Evolutionary conservation across 2,113 vertebrate species (phyloP).

Genomic region (Vanacampus margaritifer): DNA sequence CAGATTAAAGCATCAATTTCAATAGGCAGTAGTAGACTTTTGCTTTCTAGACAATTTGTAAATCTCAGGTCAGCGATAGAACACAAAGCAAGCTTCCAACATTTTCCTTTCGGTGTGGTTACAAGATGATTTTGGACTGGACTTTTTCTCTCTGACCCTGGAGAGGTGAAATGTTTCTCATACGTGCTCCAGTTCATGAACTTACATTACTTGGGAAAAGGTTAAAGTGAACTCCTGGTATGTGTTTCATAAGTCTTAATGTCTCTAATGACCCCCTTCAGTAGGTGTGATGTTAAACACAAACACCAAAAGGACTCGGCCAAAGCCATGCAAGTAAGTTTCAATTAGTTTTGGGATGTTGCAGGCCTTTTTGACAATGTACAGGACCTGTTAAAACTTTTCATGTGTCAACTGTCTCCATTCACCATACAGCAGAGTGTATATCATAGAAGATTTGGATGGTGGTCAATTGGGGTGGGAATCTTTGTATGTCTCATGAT

Average conservation of each 20-base stretch:
- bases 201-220: constrained; percentile 35
- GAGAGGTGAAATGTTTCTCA: constrained; percentile 47
- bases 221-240: constrained; percentile 36
- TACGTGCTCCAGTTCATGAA: constrained; percentile 36
- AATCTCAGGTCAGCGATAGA: constrained; percentile 15
- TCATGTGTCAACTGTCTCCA: neutral
- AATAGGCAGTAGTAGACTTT: constrained; percentile 28
- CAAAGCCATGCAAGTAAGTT: constrained; percentile 20
- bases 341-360: constrained; percentile 3
- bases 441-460: too few species aligned
- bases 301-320: constrained; percentile 27
- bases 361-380: constrained; percentile 3
- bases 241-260: constrained; percentile 58
- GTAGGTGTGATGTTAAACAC: constrained; percentile 57
- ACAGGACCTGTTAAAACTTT: constrained; percentile 5
- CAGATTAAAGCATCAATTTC: constrained; percentile 17
- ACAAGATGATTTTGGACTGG: constrained; percentile 47
- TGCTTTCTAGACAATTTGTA: constrained; percentile 13
- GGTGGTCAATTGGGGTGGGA: too few species aligned
- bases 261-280: constrained; percentile 49
- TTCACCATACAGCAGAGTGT: too few species aligned
- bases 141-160: constrained; percentile 55
- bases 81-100: constrained; percentile 36
- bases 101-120: constrained; percentile 41
- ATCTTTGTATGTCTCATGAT: too few species aligned